phyloP scores from a whole-genome alignment of 2,888 invertebrate genomes.

The Lithophane semibrunnea region DNA sequence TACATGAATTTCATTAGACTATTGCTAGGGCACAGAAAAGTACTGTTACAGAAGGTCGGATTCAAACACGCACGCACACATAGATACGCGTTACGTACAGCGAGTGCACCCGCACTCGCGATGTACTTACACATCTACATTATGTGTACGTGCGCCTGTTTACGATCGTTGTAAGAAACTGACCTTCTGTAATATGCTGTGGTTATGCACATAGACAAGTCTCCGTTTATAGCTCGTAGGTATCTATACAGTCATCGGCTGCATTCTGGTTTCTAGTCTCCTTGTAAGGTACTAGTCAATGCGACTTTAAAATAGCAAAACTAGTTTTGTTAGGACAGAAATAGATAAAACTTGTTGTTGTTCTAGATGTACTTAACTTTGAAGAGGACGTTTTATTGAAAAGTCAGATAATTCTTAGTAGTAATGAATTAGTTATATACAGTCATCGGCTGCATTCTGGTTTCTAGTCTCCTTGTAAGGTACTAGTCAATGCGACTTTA shows the following conservation, averaged over 20 bases:
- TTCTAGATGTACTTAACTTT: slow-evolving; percentile 2
- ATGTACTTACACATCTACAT: background rate
- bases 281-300: slow-evolving; percentile 60
- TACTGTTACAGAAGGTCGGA: background rate
- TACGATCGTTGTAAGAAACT: background rate
- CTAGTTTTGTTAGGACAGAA: slow-evolving; percentile 50
- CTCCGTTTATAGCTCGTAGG: slow-evolving; percentile 64
- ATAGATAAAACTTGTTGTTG: slow-evolving; percentile 50
- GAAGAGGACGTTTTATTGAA: background rate
- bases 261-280: slow-evolving; percentile 54
- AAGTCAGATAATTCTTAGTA: background rate
- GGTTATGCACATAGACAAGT: slow-evolving; percentile 50
- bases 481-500: slow-evolving; percentile 54
- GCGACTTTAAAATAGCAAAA: slow-evolving; percentile 64
- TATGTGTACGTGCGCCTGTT: background rate
- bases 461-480: slow-evolving; percentile 62
- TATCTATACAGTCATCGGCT: slow-evolving; percentile 62
- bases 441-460: slow-evolving; percentile 62
- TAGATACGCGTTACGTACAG: background rate
- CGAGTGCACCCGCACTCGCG: background rate
- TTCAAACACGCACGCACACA: background rate
- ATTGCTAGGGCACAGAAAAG: slow-evolving; percentile 4
- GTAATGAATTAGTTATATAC: too few species aligned
- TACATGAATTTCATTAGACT: slow-evolving; percentile 47
- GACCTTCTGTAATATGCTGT: slow-evolving; percentile 6